phyloP scores from a whole-genome alignment of 2,797 vertebrate genomes.

The Stomatorhinus walkeri region DNA sequence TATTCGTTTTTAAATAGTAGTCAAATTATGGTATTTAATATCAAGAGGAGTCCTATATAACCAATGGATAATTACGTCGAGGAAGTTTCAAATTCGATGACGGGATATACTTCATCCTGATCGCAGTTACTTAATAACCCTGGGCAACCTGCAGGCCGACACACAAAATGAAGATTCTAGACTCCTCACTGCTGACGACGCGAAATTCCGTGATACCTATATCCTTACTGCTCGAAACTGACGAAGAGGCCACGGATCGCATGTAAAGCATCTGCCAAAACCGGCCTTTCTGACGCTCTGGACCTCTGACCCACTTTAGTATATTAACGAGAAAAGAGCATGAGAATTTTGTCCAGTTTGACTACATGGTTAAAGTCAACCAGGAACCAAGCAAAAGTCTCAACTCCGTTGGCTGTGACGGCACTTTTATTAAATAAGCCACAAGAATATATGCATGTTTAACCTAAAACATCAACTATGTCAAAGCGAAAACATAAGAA shows the following conservation, averaged over 20 bases:
- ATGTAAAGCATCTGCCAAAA: background rate
- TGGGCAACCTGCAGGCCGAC: background rate
- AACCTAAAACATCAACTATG: background rate
- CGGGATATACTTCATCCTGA: background rate
- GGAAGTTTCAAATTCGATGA: background rate
- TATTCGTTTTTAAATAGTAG: background rate
- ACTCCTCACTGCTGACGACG: background rate
- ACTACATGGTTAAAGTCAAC: background rate
- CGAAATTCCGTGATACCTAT: background rate
- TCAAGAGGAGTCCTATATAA: background rate
- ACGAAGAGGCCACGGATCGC: background rate
- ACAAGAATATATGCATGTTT: background rate
- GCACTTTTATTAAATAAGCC: constrained; percentile 10
- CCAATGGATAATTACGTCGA: background rate
- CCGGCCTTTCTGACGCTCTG: background rate
- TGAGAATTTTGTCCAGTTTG: background rate
- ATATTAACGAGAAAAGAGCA: background rate
- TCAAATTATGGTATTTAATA: background rate
- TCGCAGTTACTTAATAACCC: background rate
- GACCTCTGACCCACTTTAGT: background rate
- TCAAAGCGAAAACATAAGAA: background rate
- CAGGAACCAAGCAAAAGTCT: background rate
- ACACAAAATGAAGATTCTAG: background rate
- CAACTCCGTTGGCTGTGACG: background rate
- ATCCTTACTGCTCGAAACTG: background rate